Conservation (phyloP, 2,113 vertebrate genomes). For the Myotis yumanensis region DNA sequence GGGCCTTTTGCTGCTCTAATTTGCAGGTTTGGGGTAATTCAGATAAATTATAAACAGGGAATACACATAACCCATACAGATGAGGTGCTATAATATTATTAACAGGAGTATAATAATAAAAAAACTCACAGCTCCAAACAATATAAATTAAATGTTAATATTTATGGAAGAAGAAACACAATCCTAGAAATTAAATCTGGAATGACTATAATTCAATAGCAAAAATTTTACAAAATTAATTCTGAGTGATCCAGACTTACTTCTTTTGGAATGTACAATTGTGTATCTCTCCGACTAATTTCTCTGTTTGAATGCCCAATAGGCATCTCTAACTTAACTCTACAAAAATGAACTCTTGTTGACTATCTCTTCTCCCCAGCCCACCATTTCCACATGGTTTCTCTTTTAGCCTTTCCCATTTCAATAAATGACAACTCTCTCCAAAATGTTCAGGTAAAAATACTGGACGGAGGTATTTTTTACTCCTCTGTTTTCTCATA, state of each 20-base stretch:
- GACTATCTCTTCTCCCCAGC: neutral
- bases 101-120: neutral
- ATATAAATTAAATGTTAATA: neutral
- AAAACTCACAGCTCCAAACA: neutral
- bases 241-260: neutral
- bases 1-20: neutral
- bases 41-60: neutral
- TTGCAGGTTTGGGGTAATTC: neutral
- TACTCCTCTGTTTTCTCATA: neutral
- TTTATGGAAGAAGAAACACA: neutral
- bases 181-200: neutral
- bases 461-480: neutral
- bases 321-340: neutral
- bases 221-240: neutral
- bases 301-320: neutral
- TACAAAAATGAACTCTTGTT: neutral
- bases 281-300: neutral
- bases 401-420: neutral
- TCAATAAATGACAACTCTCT: neutral
- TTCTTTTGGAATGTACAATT: neutral
- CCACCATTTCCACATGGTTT: neutral
- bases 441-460: neutral
- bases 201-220: neutral
- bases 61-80: neutral
- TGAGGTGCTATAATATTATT: neutral